Evolutionary conservation across 2,888 invertebrate genomes (phyloP).

Genomic region (Phlogophora meticulosa): DNA sequence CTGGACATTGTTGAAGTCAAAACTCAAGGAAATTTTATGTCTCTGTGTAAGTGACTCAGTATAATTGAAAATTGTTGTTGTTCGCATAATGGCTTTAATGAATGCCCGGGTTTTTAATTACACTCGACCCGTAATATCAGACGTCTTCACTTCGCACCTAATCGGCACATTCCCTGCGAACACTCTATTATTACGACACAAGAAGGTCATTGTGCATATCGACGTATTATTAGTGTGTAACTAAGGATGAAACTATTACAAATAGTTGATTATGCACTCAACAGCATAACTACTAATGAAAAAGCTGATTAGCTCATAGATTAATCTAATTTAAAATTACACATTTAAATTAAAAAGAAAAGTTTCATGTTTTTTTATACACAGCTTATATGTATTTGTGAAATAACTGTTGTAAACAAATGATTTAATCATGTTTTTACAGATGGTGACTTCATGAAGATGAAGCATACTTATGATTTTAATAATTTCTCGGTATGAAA

Average conservation of each 20-base stretch:
- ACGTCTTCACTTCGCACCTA: slow-evolving; percentile 34
- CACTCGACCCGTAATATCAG: slow-evolving; percentile 13
- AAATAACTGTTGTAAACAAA: too few relatives aligned
- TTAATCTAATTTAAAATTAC: neutral
- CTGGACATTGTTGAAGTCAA: neutral
- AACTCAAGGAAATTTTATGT: neutral
- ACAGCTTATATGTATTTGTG: too few relatives aligned
- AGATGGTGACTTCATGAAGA: too few relatives aligned
- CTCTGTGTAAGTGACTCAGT: slow-evolving; percentile 19
- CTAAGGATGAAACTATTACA: slow-evolving; percentile 3
- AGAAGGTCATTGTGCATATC: slow-evolving; percentile 30
- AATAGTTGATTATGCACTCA: neutral
- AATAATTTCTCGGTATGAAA: too few relatives aligned
- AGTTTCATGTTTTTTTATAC: too few relatives aligned
- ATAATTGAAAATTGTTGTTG: slow-evolving; percentile 31
- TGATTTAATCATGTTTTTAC: too few relatives aligned
- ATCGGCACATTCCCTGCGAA: slow-evolving; percentile 17
- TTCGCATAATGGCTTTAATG: slow-evolving; percentile 19
- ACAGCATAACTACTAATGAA: neutral
- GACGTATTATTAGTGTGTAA: slow-evolving; percentile 14
- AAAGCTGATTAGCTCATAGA: neutral
- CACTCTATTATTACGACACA: slow-evolving; percentile 16
- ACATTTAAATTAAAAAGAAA: neutral
- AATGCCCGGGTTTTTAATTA: slow-evolving; percentile 40
- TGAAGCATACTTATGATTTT: too few relatives aligned